Percentiles rank a stretch among this genome's conserved stretches.
Conservation (phyloP, 2,888 invertebrate genomes). For the Acrocyrtus sp. region DNA sequence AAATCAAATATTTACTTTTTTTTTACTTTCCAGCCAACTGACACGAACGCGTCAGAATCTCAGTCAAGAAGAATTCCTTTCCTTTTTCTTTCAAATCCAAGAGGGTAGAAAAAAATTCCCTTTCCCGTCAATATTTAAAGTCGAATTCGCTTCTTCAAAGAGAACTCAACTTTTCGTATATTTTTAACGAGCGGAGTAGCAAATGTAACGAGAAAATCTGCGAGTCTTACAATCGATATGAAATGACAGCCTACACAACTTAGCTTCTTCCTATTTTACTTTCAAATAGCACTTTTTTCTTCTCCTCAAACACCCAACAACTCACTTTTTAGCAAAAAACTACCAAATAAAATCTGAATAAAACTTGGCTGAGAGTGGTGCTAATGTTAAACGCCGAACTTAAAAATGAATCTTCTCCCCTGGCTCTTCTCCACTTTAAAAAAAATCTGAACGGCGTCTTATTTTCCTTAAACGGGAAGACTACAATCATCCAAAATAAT, state of each 20-base stretch:
- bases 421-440: no score
- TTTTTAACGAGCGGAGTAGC: no score
- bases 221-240: no score
- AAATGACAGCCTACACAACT: constrained; percentile 21
- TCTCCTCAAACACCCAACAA: constrained; percentile 6
- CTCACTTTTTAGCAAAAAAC: no score
- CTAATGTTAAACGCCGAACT: no score
- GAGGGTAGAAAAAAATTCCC: background rate
- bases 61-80: background rate
- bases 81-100: background rate
- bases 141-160: no score
- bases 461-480: constrained; percentile 31
- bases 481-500: no score
- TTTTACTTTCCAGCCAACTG: background rate
- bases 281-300: constrained; percentile 16
- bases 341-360: no score
- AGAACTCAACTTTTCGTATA: background rate
- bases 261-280: constrained; percentile 23
- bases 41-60: background rate
- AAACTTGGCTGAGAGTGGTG: no score
- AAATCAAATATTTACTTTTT: constrained; percentile 27
- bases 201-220: no score
- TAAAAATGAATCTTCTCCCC: no score
- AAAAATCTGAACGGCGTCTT: constrained; percentile 20
- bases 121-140: no score